Evolutionary conservation across 2,113 vertebrate species (phyloP).

Genomic region (Chitala chitala): DNA sequence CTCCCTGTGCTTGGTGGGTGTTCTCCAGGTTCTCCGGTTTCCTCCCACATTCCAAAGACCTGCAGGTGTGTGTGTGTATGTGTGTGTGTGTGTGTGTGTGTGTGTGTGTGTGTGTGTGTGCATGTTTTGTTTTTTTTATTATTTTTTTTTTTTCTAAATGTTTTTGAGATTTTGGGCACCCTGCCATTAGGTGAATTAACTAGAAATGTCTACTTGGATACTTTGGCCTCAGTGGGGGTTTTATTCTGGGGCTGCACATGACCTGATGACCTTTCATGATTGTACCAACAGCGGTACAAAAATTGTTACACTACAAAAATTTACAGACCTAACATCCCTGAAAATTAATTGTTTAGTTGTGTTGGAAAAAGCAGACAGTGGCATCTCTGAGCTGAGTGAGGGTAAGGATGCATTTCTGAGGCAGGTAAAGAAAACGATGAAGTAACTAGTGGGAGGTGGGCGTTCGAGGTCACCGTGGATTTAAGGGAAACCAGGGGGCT

Average conservation of each 20-base stretch:
- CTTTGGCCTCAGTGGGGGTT: background rate
- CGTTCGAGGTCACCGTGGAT: background rate
- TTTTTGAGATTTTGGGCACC: too few relatives aligned
- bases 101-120: background rate
- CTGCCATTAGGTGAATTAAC: background rate
- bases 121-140: too few relatives aligned
- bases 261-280: too few relatives aligned
- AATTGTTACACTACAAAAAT: background rate
- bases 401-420: too few relatives aligned
- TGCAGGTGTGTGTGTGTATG: too few relatives aligned
- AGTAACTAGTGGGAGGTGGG: background rate
- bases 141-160: background rate
- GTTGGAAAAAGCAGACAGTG: background rate
- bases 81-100: background rate
- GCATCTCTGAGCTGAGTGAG: background rate
- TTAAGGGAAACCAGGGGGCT: slow-evolving; percentile 1
- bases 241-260: too few relatives aligned
- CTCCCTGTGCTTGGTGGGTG: too few relatives aligned
- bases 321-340: background rate
- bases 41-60: background rate
- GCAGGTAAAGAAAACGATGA: background rate
- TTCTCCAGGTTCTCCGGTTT: too few relatives aligned
- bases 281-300: too few relatives aligned
- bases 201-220: background rate
- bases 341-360: background rate